Base-by-base conservation (phyloP, 2,888 invertebrate genomes). In the Plebejus anna region DNA sequence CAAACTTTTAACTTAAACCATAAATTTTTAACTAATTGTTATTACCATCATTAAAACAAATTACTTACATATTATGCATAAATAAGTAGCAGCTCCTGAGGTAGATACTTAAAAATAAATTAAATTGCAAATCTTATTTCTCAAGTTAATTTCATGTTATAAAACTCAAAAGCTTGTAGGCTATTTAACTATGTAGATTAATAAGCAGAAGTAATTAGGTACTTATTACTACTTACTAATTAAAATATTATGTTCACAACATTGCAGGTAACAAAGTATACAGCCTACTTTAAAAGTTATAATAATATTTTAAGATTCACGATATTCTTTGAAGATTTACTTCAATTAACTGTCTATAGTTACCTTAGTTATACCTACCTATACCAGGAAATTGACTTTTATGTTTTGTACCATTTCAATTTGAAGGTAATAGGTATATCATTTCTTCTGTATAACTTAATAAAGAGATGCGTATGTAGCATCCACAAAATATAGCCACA, bases 201-300 rank as follows among this genome's bases (percentile, higher is more conserved):
- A 71, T 71, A 42, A 42, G 42, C 42, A 42, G 38, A 71, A 71
- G 42, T 42, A 71, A 71, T 71, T 71, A 71, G 42, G 71, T 71
- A 42, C 13, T 32, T 66, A 66, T 1, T 66, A 36, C 42, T 71
- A 42, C 13, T 32, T 66, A 66, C 0, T 66, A 36, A 32, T 66
- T 66, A 66, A 66, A 66, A 66, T 66, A 66, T 66, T 66, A 66
- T 66, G 66, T 66, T 66, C 32, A 66, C 32, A 66, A 36, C 32
- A 66, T 61, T 61, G 9, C 28, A 28, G 22, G 61, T 59, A 59
- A 59, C 59, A 22, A 22, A 59, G 59, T 59, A 28, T 61, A 66
- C 13, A 5, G 66, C 32, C 22, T 66, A 66, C 4, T 66, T 28
- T 66, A 66, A 32, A 66, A 66, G 32, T 66, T 13, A 16, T 66